A percentile compares a stretch with the other conserved stretches of the same genome.
phyloP scores from a whole-genome alignment of 2,113 vertebrate genomes.

The human (Homo sapiens) region GRCh38 chr14:99873501-99874000 shows the following conservation, averaged over 20 bases:
- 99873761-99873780: neutral
- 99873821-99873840: neutral
- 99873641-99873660: neutral
- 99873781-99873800: fast-evolving
- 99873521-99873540: neutral
- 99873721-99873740: neutral
- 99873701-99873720: neutral
- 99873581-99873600: fast-evolving
- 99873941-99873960: neutral
- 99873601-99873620: fast-evolving
- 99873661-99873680: neutral
- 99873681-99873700: neutral
- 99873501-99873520: neutral
- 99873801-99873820: neutral
- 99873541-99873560: neutral
- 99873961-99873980: neutral
- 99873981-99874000: neutral
- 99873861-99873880: too few species aligned
- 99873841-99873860: neutral
- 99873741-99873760: neutral
- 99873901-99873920: neutral
- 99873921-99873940: neutral
- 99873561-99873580: fast-evolving
- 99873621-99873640: too few species aligned
- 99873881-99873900: fast-evolving